A percentile compares a stretch with the other conserved stretches of the same genome.
Conservation (phyloP, 2,888 invertebrate species). For the Clusia tigrina region DNA sequence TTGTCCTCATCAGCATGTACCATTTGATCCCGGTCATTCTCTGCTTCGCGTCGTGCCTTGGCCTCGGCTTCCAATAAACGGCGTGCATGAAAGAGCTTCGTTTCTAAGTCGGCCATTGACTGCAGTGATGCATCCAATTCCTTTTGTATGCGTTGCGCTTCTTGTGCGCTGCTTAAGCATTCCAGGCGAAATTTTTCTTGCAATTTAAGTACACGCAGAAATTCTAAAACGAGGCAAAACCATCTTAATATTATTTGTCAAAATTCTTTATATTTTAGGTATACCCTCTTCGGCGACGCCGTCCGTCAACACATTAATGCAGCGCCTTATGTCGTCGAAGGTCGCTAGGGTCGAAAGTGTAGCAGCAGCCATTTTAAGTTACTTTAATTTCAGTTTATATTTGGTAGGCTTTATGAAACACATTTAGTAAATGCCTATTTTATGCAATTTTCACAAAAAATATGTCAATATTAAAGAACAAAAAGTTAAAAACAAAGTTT, state of each 20-base stretch:
- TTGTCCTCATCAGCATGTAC: too few relatives aligned
- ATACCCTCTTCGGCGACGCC: slow-evolving; percentile 76
- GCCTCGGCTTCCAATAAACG: slow-evolving; percentile 83
- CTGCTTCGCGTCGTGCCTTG: slow-evolving; percentile 72
- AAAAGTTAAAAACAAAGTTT: neutral
- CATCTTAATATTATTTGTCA: neutral
- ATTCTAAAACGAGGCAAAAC: slow-evolving; percentile 67
- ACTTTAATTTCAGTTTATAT: neutral
- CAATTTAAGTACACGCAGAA: slow-evolving; percentile 75
- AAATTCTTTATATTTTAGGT: slow-evolving; percentile 43
- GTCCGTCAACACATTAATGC: slow-evolving; percentile 72
- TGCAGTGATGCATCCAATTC: slow-evolving; percentile 76
- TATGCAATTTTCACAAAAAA: neutral
- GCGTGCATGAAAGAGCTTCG: slow-evolving; percentile 82
- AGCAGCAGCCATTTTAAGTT: slow-evolving; percentile 41
- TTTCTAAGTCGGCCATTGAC: slow-evolving; percentile 78
- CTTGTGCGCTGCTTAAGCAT: slow-evolving; percentile 75
- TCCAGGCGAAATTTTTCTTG: slow-evolving; percentile 76
- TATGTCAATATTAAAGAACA: neutral
- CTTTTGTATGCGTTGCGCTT: slow-evolving; percentile 76
- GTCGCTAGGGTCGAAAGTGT: slow-evolving; percentile 73
- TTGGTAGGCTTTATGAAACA: too few relatives aligned
- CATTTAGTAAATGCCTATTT: neutral
- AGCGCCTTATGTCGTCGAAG: slow-evolving; percentile 77
- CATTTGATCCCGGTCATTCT: slow-evolving; percentile 77